Evolutionary conservation across 2,113 vertebrate genomes (phyloP).

Genomic region (Mystacornis crossleyi): DNA sequence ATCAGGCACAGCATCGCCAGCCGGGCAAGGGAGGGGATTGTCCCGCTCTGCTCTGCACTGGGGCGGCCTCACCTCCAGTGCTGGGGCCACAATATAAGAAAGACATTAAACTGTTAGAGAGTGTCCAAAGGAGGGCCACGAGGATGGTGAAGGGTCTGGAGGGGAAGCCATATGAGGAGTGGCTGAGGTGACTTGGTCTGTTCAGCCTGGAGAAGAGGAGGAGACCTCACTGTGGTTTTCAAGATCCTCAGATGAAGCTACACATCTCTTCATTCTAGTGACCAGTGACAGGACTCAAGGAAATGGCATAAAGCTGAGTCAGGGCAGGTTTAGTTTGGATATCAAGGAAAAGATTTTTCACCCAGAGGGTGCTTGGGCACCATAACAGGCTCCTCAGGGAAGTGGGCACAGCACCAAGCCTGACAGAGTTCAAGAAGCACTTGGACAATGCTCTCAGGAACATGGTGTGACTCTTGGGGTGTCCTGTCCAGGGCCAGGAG

Average conservation of each 20-base stretch:
- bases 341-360: not conserved
- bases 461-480: not conserved
- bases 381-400: not conserved
- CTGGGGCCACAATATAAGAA: not conserved
- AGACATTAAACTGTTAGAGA: not conserved
- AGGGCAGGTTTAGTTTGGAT: not conserved
- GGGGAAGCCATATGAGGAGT: fast-evolving
- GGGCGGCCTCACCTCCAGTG: fast-evolving
- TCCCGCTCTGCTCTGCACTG: not conserved
- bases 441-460: not conserved
- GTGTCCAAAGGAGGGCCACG: not conserved
- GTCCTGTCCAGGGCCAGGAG: not conserved
- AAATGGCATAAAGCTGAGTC: not conserved
- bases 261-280: not conserved
- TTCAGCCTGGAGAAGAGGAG: not conserved
- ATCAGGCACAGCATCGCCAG: not conserved
- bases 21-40: not conserved
- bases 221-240: not conserved
- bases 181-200: not conserved
- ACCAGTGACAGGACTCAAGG: not conserved
- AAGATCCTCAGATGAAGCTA: not conserved
- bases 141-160: not conserved
- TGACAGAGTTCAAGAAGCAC: not conserved
- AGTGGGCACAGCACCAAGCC: not conserved
- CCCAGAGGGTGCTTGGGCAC: no score